Conservation (phyloP, 2,888 invertebrate species). For the Antheraea assamensis region DNA sequence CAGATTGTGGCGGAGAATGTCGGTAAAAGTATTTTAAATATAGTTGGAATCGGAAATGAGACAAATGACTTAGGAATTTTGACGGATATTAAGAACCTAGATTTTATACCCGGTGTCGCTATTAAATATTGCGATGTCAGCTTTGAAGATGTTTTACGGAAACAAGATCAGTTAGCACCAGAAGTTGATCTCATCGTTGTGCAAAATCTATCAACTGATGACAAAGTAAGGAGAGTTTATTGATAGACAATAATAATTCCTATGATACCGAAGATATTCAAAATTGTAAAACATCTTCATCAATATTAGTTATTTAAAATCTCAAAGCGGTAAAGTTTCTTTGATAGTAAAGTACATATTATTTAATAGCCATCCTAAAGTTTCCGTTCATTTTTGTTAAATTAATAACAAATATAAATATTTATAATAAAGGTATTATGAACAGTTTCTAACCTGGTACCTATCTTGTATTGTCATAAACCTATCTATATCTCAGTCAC, state of each 20-base stretch:
- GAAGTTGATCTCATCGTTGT: conserved; percentile 34
- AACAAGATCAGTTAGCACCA: conserved; percentile 20
- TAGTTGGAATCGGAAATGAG: conserved; percentile 32
- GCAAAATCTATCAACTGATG: conserved; percentile 33
- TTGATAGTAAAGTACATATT: too few relatives aligned
- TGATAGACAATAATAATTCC: too few relatives aligned
- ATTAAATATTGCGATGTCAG: conserved; percentile 28
- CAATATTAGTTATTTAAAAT: too few relatives aligned
- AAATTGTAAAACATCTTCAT: too few relatives aligned
- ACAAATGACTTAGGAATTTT: conserved; percentile 25
- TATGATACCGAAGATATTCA: background rate
- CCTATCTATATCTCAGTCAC: too few relatives aligned
- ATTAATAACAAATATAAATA: too few relatives aligned
- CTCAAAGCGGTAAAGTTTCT: too few relatives aligned
- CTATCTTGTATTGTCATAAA: too few relatives aligned
- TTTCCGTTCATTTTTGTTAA: too few relatives aligned
- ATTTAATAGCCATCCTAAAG: too few relatives aligned
- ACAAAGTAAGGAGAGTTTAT: conserved; percentile 31
- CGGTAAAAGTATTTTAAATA: conserved; percentile 32
- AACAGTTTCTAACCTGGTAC: too few relatives aligned
- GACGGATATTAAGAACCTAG: conserved; percentile 27
- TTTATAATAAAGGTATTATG: too few relatives aligned
- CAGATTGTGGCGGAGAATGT: conserved; percentile 46
- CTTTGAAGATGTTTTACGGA: conserved; percentile 15
- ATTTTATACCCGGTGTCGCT: conserved; percentile 26